Evolutionary conservation across 2,888 invertebrate species (phyloP).

Genomic region (Atethmia centrago): DNA sequence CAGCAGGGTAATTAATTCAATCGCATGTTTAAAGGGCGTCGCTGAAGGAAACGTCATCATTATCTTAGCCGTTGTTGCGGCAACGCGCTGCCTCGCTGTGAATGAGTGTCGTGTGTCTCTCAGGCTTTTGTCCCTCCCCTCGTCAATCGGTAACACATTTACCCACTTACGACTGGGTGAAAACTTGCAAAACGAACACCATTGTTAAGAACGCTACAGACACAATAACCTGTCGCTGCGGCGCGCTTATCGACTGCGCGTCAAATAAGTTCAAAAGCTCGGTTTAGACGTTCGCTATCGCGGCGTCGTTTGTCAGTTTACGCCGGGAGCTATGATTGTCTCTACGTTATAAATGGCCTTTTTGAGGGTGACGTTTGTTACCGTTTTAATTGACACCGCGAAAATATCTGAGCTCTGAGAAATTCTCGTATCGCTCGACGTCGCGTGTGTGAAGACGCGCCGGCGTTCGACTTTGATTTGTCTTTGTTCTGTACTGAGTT

Average conservation of each 20-base stretch:
- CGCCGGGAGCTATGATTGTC: slow-evolving; percentile 85
- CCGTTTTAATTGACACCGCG: slow-evolving; percentile 83
- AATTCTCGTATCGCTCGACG: slow-evolving; percentile 37
- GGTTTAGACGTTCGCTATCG: slow-evolving; percentile 86
- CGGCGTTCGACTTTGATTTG: slow-evolving; percentile 53
- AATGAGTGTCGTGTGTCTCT: slow-evolving; percentile 69
- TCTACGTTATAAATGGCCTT: slow-evolving; percentile 85
- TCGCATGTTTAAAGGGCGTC: slow-evolving; percentile 67
- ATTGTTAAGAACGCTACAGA: slow-evolving; percentile 79
- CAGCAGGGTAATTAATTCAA: slow-evolving; percentile 74
- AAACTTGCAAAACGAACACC: slow-evolving; percentile 88
- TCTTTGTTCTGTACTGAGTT: slow-evolving; percentile 54
- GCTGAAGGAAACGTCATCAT: slow-evolving; percentile 80
- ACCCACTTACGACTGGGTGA: slow-evolving; percentile 88
- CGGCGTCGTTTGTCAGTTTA: slow-evolving; percentile 86
- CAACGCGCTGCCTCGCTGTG: slow-evolving; percentile 73
- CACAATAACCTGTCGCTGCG: slow-evolving; percentile 76
- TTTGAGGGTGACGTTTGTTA: slow-evolving; percentile 79
- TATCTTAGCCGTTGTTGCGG: slow-evolving; percentile 82
- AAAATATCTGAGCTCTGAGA: slow-evolving; percentile 57
- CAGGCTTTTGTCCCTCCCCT: slow-evolving; percentile 78
- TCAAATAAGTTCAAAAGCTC: slow-evolving; percentile 90
- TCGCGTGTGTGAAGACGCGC: slow-evolving; percentile 45
- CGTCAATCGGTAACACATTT: slow-evolving; percentile 89
- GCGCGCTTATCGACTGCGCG: slow-evolving; percentile 86